These are phyloP conservation scores for Gerosis bhagava DNA, from an alignment of 2,888 invertebrate genomes.

Conservation along the genomic window DNA sequence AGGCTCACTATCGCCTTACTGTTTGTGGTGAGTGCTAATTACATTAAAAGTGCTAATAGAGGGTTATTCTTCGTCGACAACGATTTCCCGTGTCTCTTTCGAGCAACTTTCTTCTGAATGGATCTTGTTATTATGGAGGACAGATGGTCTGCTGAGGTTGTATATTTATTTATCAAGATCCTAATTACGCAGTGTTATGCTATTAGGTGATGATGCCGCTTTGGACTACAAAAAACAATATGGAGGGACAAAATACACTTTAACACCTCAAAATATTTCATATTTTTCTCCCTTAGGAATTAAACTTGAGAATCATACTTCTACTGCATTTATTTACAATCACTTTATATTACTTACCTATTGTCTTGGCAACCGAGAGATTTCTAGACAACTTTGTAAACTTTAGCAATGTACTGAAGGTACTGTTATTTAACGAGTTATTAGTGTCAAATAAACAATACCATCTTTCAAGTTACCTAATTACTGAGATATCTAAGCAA, in stretches of 20 bases:
- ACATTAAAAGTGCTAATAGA: conserved; percentile 41
- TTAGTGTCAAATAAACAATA: conserved; percentile 35
- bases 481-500: conserved; percentile 34
- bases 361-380: too few relatives aligned
- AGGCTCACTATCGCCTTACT: conserved; percentile 75
- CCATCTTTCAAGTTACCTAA: conserved; percentile 31
- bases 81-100: conserved; percentile 9
- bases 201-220: too few relatives aligned
- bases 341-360: too few relatives aligned
- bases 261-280: too few relatives aligned
- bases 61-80: conserved; percentile 15
- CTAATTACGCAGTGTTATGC: too few relatives aligned
- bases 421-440: conserved; percentile 23
- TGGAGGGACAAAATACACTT: too few relatives aligned
- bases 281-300: too few relatives aligned
- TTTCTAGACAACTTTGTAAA: conserved; percentile 6
- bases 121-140: conserved; percentile 8
- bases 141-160: conserved; percentile 12
- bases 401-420: conserved; percentile 23
- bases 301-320: too few relatives aligned
- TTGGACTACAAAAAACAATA: too few relatives aligned
- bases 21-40: conserved; percentile 79
- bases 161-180: too few relatives aligned
- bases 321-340: too few relatives aligned
- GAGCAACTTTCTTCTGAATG: conserved; percentile 6